Evolutionary conservation across 53 echinoderm and acorn worm species (phyloP).

Genomic region (Actinopyga echinites): DNA sequence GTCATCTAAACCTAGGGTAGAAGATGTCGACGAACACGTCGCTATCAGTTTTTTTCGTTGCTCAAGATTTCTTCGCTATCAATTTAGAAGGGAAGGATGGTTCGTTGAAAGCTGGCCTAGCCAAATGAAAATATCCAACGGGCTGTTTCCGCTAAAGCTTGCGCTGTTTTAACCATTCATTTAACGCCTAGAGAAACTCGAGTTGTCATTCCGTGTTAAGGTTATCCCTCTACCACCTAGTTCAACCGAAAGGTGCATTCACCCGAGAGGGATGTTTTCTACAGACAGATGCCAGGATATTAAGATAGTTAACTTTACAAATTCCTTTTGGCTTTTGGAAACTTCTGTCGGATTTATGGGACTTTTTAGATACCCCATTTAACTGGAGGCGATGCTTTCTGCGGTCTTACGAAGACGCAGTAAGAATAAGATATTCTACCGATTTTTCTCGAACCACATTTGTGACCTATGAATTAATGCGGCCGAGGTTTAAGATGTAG

Average conservation of each 20-base stretch:
- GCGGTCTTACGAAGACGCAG: not conserved
- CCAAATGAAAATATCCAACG: constrained; percentile 32
- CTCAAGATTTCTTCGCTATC: constrained; percentile 32
- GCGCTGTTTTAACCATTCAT: constrained; percentile 38
- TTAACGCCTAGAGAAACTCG: constrained; percentile 32
- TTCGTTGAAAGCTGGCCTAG: constrained; percentile 32
- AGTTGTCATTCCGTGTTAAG: constrained; percentile 24
- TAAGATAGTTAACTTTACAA: constrained; percentile 13
- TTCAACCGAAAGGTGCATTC: constrained; percentile 20
- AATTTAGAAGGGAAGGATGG: constrained; percentile 34
- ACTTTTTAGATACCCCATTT: constrained; percentile 21
- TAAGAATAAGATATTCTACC: too few species aligned
- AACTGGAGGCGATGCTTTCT: constrained; percentile 11
- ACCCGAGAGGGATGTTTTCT: constrained; percentile 12
- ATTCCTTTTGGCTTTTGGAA: constrained; percentile 1
- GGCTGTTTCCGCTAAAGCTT: constrained; percentile 32
- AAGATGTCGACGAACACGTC: not conserved
- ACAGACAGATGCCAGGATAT: constrained; percentile 34
- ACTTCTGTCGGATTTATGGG: constrained; percentile 14
- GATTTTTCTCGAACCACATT: too few species aligned
- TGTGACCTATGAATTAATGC: too few species aligned
- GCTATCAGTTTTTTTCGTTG: not conserved
- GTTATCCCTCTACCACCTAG: constrained; percentile 6
- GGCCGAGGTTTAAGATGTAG: too few species aligned
- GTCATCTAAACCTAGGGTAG: constrained; percentile 1